Conservation (phyloP, 2,888 invertebrate species). For the Caenorhabditis panamensis region DNA sequence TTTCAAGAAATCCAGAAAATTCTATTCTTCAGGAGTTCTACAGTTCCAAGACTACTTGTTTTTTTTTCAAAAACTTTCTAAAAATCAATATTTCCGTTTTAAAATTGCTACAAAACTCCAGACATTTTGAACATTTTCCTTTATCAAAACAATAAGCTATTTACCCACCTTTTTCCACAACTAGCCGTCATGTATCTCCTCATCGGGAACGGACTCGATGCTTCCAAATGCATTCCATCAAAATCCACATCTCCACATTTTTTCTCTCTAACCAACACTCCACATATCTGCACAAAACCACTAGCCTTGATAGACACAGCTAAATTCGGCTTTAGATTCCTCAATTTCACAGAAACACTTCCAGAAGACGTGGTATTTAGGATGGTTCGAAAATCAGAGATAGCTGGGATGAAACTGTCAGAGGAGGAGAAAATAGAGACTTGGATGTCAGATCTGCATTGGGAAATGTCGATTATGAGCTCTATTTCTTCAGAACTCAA, state of each 20-base stretch:
- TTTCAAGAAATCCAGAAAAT: too few species aligned
- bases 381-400: constrained; percentile 45
- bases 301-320: constrained; percentile 15
- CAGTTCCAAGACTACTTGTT: too few species aligned
- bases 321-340: constrained; percentile 31
- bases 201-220: constrained; percentile 25
- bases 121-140: too few species aligned
- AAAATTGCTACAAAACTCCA: too few species aligned
- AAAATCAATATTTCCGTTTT: too few species aligned
- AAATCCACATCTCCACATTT: constrained; percentile 35
- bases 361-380: constrained; percentile 40
- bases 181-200: constrained; percentile 25
- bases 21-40: too few species aligned
- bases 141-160: neutral
- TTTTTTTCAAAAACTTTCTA: too few species aligned
- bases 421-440: constrained; percentile 19
- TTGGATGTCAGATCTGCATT: constrained; percentile 27
- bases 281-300: constrained; percentile 37
- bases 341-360: constrained; percentile 43
- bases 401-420: constrained; percentile 21
- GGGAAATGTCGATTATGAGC: constrained; percentile 31
- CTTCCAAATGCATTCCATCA: constrained; percentile 23
- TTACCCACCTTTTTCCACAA: neutral
- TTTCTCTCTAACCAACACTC: constrained; percentile 18
- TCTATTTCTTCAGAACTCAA: constrained; percentile 39